These are phyloP conservation scores for Ptiloglossa arizonensis DNA, from an alignment of 1,140 invertebrate species.

Conservation along the genomic window DNA sequence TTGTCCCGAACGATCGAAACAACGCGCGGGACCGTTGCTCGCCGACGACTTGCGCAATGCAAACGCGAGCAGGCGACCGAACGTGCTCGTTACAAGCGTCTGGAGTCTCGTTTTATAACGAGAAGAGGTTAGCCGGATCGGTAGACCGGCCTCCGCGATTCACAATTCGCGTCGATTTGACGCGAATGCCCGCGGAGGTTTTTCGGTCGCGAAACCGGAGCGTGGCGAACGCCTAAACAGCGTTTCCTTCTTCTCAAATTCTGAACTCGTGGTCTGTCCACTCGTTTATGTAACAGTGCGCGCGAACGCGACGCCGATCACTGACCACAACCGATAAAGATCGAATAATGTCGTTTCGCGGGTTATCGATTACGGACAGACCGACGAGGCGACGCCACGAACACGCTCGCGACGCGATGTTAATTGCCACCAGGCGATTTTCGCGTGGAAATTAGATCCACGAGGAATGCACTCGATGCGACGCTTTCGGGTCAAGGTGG, in stretches of 20 bases:
- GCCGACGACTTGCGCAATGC: slow-evolving; percentile 73
- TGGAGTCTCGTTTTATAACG: slow-evolving; percentile 44
- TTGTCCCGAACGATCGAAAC: slow-evolving; percentile 17
- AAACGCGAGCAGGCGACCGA: slow-evolving; percentile 68
- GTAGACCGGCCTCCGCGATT: slow-evolving; percentile 22
- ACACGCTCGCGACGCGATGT: neutral
- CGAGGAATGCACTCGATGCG: neutral
- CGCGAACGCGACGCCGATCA: neutral
- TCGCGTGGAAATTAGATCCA: neutral
- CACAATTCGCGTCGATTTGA: slow-evolving; percentile 30
- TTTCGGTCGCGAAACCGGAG: slow-evolving; percentile 18
- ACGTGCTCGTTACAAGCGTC: slow-evolving; percentile 40
- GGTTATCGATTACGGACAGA: slow-evolving; percentile 7
- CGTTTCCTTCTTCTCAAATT: slow-evolving; percentile 48
- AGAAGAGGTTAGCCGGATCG: slow-evolving; percentile 25
- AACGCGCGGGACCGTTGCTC: slow-evolving; percentile 18
- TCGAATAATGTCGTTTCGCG: slow-evolving; percentile 13
- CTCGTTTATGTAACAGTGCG: slow-evolving; percentile 20
- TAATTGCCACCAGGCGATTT: neutral
- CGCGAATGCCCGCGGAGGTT: slow-evolving; percentile 29
- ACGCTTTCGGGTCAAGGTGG: neutral
- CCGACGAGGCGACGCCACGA: no score
- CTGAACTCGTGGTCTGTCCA: neutral
- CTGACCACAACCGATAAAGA: slow-evolving; percentile 9
- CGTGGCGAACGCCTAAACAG: neutral